Conservation (phyloP, 2,888 invertebrate genomes). For the Sepiola atlantica region DNA sequence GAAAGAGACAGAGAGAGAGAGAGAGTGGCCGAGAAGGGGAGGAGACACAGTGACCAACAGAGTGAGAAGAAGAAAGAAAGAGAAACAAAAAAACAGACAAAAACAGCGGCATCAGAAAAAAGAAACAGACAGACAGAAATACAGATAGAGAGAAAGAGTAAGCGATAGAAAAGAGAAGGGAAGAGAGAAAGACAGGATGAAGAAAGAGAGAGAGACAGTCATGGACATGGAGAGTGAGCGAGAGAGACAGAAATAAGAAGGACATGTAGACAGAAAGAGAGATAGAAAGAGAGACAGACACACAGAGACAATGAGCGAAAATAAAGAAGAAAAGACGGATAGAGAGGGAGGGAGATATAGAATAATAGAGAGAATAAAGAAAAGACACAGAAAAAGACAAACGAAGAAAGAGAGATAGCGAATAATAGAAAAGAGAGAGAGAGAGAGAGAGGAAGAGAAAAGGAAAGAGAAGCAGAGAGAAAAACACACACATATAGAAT, state of each 20-base stretch:
- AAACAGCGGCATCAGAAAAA: neutral
- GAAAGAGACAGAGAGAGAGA: neutral
- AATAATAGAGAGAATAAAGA: neutral
- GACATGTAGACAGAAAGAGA: too few species aligned
- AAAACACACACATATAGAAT: too few species aligned
- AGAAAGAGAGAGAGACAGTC: neutral
- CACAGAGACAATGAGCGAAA: neutral
- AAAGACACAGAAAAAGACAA: neutral
- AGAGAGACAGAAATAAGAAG: neutral
- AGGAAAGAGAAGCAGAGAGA: neutral
- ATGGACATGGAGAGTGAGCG: neutral
- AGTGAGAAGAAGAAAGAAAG: neutral
- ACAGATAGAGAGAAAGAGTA: neutral
- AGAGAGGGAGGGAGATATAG: neutral
- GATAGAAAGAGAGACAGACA: neutral
- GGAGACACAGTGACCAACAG: too few species aligned
- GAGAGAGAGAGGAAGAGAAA: neutral
- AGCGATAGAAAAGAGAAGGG: neutral
- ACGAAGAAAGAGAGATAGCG: too few species aligned
- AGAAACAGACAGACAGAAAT: neutral
- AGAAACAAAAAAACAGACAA: neutral
- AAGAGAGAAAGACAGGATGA: neutral
- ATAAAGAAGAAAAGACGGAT: neutral
- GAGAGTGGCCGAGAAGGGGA: too few species aligned
- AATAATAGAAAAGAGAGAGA: too few species aligned